Evolutionary conservation across 2,113 vertebrate genomes (phyloP).

Genomic region (Furnarius figulus): DNA sequence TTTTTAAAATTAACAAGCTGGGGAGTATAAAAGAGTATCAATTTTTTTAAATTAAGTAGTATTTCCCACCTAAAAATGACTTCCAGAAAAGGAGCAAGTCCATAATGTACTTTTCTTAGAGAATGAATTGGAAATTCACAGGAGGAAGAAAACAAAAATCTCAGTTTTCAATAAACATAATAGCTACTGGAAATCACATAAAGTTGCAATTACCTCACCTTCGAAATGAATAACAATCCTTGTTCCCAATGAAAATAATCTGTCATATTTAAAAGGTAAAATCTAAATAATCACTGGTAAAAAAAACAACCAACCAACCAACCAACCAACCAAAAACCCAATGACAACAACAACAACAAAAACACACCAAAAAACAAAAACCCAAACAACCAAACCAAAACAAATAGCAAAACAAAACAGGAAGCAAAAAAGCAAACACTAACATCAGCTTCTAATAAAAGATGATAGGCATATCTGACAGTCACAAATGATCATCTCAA

Average conservation of each 20-base stretch:
- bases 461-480: background rate
- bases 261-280: background rate
- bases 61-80: background rate
- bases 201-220: background rate
- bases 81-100: background rate
- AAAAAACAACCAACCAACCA: background rate
- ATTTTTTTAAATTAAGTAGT: background rate
- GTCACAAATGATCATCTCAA: slow-evolving; percentile 11
- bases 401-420: background rate
- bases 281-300: background rate
- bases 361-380: background rate
- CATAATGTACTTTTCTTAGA: background rate
- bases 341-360: background rate
- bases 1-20: background rate
- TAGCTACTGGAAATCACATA: background rate
- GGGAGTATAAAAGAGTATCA: background rate
- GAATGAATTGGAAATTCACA: background rate
- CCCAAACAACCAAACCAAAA: too few species aligned
- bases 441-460: background rate
- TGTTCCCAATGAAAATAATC: background rate
- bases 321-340: too few species aligned
- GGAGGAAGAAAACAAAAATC: background rate
- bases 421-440: background rate
- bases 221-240: background rate
- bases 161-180: background rate